Base-by-base conservation (phyloP, 2,888 invertebrate species). In the Caenorhabditis sp. region DNA sequence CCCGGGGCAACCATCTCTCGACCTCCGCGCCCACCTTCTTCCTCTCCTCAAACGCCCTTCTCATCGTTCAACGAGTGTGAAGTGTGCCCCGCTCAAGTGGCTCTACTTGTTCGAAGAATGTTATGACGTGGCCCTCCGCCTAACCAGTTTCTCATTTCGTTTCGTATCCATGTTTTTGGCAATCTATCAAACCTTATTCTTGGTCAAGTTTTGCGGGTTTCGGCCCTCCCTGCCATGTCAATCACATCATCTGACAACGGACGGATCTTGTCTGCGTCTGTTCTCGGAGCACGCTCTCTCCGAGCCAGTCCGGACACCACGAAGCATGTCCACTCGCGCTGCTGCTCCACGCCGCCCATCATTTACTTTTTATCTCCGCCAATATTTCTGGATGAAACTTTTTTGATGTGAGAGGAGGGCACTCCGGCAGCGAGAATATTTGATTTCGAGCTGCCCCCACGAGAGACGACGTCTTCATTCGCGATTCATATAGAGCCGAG, bases 161-260 rank as follows among this genome's bases (percentile, higher is more conserved):
- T 30, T 52, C 32, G 53, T 53, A 53, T 20, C 20, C 53, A 41
- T 41, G 56, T 56, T 53, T n/a, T 35, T 37, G 35, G n/a, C 30
- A 17, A 32, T 17, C 20, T 35, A 15, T 56, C 56, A 56, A 58
- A 43, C 43, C 58, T 58, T 39, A 43, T 43, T 39, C 26, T 53
- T 17, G 2, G 22, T 45, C 24, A 52, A 52, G 52, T 62, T 62
- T 35, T 62, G 61, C 62, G 62, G 62, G 45, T 45, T 46, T 61
- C 46, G 37, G 26, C 52, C 30, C 58, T 58, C 58, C 66, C 66
- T 22, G 52, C 66, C 58, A 68, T 68, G 66, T 68, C 66, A 68
- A 68, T 68, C 66, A 68, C 66, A 68, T 68, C 66, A 68, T 68
- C 66, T 68, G 66, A 68, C 66, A 68, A 68, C 52, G 52, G 35